Base-by-base conservation (phyloP, 2,888 invertebrate species). In the Microplitis deprimator region DNA sequence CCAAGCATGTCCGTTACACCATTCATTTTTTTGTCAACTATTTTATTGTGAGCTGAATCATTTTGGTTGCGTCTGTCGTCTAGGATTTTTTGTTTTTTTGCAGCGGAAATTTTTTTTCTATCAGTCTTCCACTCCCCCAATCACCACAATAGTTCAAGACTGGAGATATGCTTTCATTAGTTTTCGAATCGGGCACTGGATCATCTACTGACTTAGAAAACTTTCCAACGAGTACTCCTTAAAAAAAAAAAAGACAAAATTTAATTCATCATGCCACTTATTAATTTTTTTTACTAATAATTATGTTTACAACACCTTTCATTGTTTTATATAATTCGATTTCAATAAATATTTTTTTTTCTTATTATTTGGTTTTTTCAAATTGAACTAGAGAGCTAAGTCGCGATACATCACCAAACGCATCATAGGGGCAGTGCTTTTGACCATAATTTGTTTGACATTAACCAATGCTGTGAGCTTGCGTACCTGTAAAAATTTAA, bases 281-380 rank as follows among this genome's bases (percentile, higher is more conserved):
- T 62, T 62, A 2, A 20, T 62, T 17, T 62, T 62, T 62, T 62
- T 62, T 62, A 62, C 62, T 62, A 17, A 62, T 16, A 62, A 13
- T 62, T 62, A 16, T 62, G 7, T 20, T n/a, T 62, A 13, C 7
- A 62, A 7, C 17, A 62, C 62, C 62, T 62, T 62, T 62, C 3
- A 62, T 17, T 7, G n/a, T 7, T 62, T 20, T 6, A 62, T 62
- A 62, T 13, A 62, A 62, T 62, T 13, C 13, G 13, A 17, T 62
- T 7, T 62, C 62, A 62, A 62, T 62, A n/a, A 62, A 62, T 13
- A 62, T 62, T 6, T 62, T 62, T 62, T 13, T 62, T 16, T 62
- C 20, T 62, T 62, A 8, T 62, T 17, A 62, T 62, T 62, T 16
- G 20, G 7, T 62, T 62, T 62, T 16, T 62, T 62, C 17, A 16